These are phyloP conservation scores for Pollenia labialis DNA, from an alignment of 2,888 invertebrate genomes.

Conservation along the genomic window DNA sequence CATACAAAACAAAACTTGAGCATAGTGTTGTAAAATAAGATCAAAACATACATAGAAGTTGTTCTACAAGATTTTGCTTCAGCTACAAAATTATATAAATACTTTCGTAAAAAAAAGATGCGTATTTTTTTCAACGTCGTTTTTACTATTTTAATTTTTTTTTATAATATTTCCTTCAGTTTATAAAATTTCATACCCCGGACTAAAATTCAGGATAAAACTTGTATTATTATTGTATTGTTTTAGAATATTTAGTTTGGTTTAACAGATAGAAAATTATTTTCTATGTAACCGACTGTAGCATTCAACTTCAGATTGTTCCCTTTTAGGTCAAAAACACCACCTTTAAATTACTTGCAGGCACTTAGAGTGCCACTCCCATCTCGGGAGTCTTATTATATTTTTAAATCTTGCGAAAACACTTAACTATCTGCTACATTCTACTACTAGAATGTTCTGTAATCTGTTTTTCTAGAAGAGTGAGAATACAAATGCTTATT, in stretches of 20 bases:
- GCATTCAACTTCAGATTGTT: neutral
- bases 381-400: slow-evolving; percentile 1
- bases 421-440: neutral
- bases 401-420: neutral
- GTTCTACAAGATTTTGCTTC: neutral
- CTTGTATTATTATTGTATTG: too few relatives aligned
- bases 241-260: too few relatives aligned
- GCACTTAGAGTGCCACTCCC: neutral
- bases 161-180: too few relatives aligned
- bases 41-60: neutral
- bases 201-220: too few relatives aligned
- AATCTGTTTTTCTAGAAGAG: neutral
- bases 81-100: neutral
- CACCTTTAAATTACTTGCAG: neutral
- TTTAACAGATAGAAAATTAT: too few relatives aligned
- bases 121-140: neutral
- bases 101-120: slow-evolving; percentile 8
- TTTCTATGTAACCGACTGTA: neutral
- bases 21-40: slow-evolving; percentile 26
- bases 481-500: neutral
- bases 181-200: too few relatives aligned
- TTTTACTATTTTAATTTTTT: too few relatives aligned
- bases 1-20: slow-evolving; percentile 21
- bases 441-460: neutral
- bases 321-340: neutral